Conservation (phyloP, 2,797 vertebrate species). For the Tinamus major region DNA sequence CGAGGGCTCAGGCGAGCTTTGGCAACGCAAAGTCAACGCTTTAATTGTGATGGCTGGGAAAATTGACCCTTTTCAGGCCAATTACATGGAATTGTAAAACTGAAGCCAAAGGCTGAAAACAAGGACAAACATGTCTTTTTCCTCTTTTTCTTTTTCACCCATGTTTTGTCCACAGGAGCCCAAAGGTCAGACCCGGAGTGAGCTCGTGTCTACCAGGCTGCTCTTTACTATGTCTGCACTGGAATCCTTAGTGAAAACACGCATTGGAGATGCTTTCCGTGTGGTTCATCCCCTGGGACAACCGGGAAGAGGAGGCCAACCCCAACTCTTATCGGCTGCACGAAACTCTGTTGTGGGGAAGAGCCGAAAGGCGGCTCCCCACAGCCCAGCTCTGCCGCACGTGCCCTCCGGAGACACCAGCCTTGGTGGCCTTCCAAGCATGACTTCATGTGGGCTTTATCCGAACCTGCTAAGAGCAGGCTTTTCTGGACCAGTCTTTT, state of each 20-base stretch:
- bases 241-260: not conserved
- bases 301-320: not conserved
- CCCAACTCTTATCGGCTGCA: too few relatives aligned
- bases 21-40: constrained; percentile 19
- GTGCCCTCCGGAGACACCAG: not conserved
- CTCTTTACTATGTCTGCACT: not conserved
- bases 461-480: not conserved
- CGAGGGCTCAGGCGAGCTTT: constrained; percentile 33
- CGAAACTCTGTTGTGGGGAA: too few relatives aligned
- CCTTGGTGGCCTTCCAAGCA: not conserved
- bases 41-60: constrained; percentile 43
- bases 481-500: not conserved
- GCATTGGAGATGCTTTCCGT: not conserved
- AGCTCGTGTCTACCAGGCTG: not conserved
- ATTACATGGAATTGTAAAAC: constrained; percentile 10
- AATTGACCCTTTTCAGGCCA: constrained; percentile 53
- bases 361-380: too few relatives aligned
- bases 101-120: not conserved
- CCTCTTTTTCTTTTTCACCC: too few relatives aligned
- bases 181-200: not conserved
- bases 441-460: rapidly evolving
- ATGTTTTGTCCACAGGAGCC: not conserved
- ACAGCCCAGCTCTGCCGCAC: too few relatives aligned
- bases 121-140: not conserved
- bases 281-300: not conserved